Evolutionary conservation across 2,888 invertebrate genomes (phyloP).

Genomic region (Agonopterix subpropinquella): DNA sequence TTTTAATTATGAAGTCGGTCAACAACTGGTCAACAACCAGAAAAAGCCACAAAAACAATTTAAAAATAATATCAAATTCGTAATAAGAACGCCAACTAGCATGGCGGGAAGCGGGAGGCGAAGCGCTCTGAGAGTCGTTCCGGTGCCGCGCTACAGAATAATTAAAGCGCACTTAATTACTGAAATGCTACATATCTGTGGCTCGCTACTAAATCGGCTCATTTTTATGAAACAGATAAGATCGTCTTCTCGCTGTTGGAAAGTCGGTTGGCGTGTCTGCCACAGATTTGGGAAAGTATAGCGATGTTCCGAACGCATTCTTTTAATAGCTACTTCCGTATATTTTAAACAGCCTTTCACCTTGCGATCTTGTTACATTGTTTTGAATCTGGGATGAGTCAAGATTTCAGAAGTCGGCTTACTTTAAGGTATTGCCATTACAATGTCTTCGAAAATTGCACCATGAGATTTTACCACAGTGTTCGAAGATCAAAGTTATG

Average conservation of each 20-base stretch:
- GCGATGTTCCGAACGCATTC: conserved; percentile 39
- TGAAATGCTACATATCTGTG: conserved; percentile 46
- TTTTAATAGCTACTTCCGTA: conserved; percentile 27
- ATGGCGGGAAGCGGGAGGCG: conserved; percentile 28
- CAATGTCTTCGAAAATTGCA: too few species aligned
- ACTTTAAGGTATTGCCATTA: too few species aligned
- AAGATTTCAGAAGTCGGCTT: too few species aligned
- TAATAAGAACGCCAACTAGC: conserved; percentile 24
- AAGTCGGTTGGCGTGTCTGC: conserved; percentile 35
- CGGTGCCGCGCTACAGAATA: conserved; percentile 44
- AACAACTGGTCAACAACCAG: background rate
- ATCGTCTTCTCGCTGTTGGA: conserved; percentile 25
- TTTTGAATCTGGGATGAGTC: too few species aligned
- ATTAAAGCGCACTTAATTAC: conserved; percentile 54
- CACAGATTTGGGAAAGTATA: conserved; percentile 51
- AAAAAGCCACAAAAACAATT: background rate
- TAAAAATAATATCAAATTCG: conserved; percentile 11
- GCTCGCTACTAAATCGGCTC: conserved; percentile 42
- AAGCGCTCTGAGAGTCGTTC: conserved; percentile 30
- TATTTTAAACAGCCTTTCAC: conserved; percentile 37
- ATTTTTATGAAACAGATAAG: conserved; percentile 33
- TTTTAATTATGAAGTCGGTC: too few species aligned
- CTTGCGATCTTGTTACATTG: conserved; percentile 11
- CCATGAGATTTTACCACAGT: too few species aligned
- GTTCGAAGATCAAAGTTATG: too few species aligned